These are phyloP conservation scores for Cochlearius cochlearius DNA, from an alignment of 2,113 vertebrate species.

Conservation along the genomic window DNA sequence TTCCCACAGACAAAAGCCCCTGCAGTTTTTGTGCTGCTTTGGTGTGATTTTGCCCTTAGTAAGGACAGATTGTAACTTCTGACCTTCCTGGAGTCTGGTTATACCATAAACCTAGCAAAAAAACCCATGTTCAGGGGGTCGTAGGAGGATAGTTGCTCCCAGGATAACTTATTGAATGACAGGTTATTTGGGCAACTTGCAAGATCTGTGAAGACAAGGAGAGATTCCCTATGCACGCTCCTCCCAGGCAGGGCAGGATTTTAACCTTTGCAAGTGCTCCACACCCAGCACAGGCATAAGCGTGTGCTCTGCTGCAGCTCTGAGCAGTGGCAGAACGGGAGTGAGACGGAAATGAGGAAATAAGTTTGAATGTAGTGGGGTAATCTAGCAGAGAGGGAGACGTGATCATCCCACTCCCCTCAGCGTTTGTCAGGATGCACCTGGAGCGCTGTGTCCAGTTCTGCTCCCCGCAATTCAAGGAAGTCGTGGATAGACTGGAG, in stretches of 20 bases:
- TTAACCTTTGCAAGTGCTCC: background rate
- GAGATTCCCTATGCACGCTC: background rate
- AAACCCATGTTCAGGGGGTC: accelerated
- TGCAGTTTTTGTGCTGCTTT: background rate
- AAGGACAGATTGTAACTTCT: background rate
- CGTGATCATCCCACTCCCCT: background rate
- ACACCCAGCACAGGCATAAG: background rate
- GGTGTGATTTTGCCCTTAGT: background rate
- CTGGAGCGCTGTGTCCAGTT: background rate
- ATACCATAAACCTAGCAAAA: background rate
- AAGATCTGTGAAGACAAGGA: background rate
- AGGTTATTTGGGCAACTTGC: background rate
- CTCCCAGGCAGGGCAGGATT: background rate
- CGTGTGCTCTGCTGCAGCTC: background rate
- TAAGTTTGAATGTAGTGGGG: background rate
- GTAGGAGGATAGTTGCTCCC: background rate
- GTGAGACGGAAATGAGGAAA: background rate
- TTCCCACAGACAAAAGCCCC: background rate
- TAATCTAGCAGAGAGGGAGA: background rate
- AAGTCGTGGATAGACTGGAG: background rate
- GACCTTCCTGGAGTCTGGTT: background rate
- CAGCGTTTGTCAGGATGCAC: background rate
- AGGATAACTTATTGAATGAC: background rate
- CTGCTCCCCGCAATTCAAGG: background rate
- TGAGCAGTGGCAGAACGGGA: background rate